phyloP scores from a whole-genome alignment of 1,140 invertebrate species.

The Neotoxoptera formosana region DNA sequence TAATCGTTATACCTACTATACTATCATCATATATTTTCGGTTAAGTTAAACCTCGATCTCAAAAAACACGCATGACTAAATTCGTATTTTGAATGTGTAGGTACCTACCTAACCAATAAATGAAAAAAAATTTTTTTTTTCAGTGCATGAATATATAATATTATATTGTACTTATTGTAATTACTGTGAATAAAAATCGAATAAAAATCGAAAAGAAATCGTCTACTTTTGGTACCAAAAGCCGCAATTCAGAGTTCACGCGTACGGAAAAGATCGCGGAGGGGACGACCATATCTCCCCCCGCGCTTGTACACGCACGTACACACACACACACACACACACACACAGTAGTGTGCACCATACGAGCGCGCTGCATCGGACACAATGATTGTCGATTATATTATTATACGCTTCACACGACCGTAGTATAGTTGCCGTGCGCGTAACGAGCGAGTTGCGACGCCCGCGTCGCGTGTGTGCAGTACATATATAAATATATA shows the following conservation, averaged over 20 bases:
- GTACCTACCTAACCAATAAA: background rate
- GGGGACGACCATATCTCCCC: background rate
- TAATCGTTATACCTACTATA: background rate
- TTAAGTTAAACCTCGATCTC: background rate
- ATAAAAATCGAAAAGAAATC: too few species aligned
- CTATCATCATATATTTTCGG: too few species aligned
- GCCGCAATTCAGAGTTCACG: background rate
- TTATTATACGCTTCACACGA: background rate
- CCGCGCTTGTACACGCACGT: background rate
- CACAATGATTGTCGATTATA: background rate
- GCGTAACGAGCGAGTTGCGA: background rate
- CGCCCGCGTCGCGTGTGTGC: background rate
- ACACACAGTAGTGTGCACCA: background rate
- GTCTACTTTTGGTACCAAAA: background rate
- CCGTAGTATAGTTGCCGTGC: background rate
- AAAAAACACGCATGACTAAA: background rate
- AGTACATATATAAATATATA: too few species aligned
- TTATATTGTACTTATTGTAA: too few species aligned
- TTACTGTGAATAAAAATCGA: too few species aligned
- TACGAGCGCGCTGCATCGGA: background rate
- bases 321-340: background rate
- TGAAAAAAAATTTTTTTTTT: background rate
- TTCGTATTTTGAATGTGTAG: background rate
- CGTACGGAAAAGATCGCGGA: background rate
- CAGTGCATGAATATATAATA: too few species aligned